phyloP scores from a whole-genome alignment of 2,888 invertebrate species.

The Atrina japonica region DNA sequence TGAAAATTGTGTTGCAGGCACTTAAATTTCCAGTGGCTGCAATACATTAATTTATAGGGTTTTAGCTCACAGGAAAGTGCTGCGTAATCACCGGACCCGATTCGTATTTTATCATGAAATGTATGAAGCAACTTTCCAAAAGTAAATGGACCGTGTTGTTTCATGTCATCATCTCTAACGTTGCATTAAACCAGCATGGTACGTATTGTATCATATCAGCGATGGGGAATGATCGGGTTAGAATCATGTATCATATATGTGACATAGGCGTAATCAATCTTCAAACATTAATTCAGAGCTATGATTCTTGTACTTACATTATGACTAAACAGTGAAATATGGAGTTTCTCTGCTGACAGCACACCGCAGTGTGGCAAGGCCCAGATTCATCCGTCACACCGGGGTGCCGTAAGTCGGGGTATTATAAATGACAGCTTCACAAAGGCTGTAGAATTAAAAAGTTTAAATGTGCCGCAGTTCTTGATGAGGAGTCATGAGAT shows the following conservation, averaged over 20 bases:
- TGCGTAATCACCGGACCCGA: background rate
- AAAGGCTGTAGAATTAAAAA: constrained; percentile 15
- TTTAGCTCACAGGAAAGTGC: background rate
- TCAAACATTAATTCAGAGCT: constrained; percentile 1
- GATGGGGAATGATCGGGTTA: constrained; percentile 2
- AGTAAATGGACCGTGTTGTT: background rate
- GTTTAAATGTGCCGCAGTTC: constrained; percentile 10
- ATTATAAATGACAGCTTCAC: constrained; percentile 10
- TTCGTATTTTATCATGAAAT: background rate
- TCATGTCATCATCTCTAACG: constrained; percentile 3
- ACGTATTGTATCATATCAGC: background rate
- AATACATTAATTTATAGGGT: too few species aligned
- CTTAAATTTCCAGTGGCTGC: too few species aligned
- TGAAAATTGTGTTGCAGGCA: too few species aligned
- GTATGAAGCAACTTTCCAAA: background rate
- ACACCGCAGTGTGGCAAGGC: constrained; percentile 1
- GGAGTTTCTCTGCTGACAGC: constrained; percentile 2
- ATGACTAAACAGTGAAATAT: constrained; percentile 15
- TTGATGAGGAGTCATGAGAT: constrained; percentile 19
- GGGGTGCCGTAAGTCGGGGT: background rate
- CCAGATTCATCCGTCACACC: constrained; percentile 15
- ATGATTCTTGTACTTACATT: constrained; percentile 8
- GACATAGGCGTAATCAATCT: constrained; percentile 14
- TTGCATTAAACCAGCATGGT: constrained; percentile 10
- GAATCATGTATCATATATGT: constrained; percentile 3